Evolutionary conservation across 1,140 invertebrate genomes (phyloP), one percentile per base, ranked within the genome.

Genomic region (Drosophila bipectinata): DNA sequence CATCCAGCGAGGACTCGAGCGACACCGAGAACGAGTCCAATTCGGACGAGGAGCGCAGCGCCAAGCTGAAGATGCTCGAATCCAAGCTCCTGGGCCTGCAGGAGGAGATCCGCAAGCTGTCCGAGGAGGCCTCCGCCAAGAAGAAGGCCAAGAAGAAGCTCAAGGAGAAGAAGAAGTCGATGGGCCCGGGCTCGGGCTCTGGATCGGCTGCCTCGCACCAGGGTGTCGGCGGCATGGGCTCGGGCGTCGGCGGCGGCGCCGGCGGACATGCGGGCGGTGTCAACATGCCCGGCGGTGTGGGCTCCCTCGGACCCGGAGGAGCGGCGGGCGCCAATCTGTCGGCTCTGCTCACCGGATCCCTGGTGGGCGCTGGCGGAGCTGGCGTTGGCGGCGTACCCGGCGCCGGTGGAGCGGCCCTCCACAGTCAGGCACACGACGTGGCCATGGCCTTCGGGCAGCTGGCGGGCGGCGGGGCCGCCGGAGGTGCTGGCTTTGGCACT

Each of bases 61-160:
- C 97, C 76, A 95, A 96, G 93, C 93, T 98, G 14, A 95, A 97
- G 87, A 93, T 96, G 77, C 93, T 99, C 56, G 97, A 98, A 91
- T 97, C 98, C 90, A 97, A 98, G 83, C 92, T 99, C 24, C 95
- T 96, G 74, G 95, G 95, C 15, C 95, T 99, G 92, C 98, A 99
- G 92, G 98, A 99, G 91, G 97, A 98, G 93, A 98, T 99, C 94
- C 94, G 94, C 44, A 96, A 96, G 80, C 92, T 98, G 14, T 95
- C 97, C 3, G 97, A 97, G 89, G 96, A 97, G 92, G 95, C 94
- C 55, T 94, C 95, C 82, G 96, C 94, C 90, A 97, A 96, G 91
- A 98, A 95, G 92, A 95, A 95, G 82, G 92, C 93, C 6, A 96
- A 96, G 88, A 95, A 95, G 91, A 96, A 97, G 92, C 92, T 95